Conservation (phyloP, 2,888 invertebrate genomes). For the Diarsia dahlii region DNA sequence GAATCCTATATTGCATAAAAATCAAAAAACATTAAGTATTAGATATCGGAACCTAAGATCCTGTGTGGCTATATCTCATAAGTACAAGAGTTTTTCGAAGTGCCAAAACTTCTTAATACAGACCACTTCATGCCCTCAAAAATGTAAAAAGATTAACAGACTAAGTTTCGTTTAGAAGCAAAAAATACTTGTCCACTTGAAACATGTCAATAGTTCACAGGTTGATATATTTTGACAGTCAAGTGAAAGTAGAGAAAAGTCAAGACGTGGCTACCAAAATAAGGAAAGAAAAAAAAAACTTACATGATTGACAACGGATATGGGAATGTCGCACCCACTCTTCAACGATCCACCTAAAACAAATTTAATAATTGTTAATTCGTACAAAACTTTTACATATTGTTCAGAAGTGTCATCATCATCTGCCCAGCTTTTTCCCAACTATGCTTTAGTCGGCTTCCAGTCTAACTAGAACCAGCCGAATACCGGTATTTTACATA, state of each 20-base stretch:
- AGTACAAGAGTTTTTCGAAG: constrained; percentile 7
- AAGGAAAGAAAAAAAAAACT: constrained; percentile 43
- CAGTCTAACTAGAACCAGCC: no score
- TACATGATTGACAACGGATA: constrained; percentile 70
- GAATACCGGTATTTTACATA: no score
- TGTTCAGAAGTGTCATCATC: no score
- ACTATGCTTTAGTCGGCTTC: no score
- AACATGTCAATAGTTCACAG: neutral
- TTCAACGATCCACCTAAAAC: constrained; percentile 75
- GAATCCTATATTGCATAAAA: neutral
- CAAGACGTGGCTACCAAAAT: no score
- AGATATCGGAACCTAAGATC: neutral
- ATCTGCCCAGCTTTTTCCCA: no score
- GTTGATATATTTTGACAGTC: neutral
- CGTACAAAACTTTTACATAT: neutral
- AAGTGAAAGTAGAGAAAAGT: neutral
- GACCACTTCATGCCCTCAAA: constrained; percentile 2
- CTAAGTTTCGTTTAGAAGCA: neutral
- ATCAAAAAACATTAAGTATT: neutral
- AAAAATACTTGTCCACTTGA: neutral
- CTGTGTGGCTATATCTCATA: neutral
- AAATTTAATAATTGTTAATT: constrained; percentile 9
- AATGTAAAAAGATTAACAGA: neutral
- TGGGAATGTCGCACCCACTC: constrained; percentile 73
- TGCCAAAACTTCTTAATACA: no score